Evolutionary conservation across 2,797 vertebrate species (phyloP), one percentile per base, ranked within the genome.

Genomic region (Galagoides demidoff): DNA sequence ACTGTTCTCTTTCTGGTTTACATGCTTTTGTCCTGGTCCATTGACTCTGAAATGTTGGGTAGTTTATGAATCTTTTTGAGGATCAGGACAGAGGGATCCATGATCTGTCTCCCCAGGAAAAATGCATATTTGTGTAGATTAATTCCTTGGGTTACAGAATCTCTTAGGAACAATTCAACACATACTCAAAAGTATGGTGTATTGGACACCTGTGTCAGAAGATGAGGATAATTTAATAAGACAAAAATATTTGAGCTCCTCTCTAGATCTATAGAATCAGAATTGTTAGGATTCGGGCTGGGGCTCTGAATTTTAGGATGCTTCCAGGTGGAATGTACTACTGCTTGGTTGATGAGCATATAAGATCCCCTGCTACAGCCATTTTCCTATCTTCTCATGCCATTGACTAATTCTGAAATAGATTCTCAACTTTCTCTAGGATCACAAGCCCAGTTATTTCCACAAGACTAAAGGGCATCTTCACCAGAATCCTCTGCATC

Each of bases 271-370:
- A 59, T 20, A 17, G 64, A 79, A 81, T 91, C 61, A 49, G 34
- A 73, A 27, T 14, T 45, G 10, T 5, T 74, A 43, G 9, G 22
- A 39, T 3, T 10, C 0, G 11, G 1, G 12, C 19, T 2, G 4
- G 7, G 23, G 2, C 52, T 92, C 45, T 55, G 17, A 73, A 71
- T 23, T 94, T 57, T 55, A 68, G 63, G 29, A 55, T 2, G 3
- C 2, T 52, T 68, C 68, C 0, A 0, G 2, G 22, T 45, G 63
- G 63, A 78, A 13, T 37, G 22, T 39, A 19, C 19, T 4, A 0
- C 31, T 14, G 17, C 37, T 22, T 61, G 17, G 52, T 19, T 61
- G 22, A 86, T 61, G 6, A 49, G 23, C 39, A 39, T 23, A 57
- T 29, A 43, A 82, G 31, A 4, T 17, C n/a, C 17, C 39, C 37